phyloP scores from a whole-genome alignment of 2,888 invertebrate species.

The Cataglyphis livida region DNA sequence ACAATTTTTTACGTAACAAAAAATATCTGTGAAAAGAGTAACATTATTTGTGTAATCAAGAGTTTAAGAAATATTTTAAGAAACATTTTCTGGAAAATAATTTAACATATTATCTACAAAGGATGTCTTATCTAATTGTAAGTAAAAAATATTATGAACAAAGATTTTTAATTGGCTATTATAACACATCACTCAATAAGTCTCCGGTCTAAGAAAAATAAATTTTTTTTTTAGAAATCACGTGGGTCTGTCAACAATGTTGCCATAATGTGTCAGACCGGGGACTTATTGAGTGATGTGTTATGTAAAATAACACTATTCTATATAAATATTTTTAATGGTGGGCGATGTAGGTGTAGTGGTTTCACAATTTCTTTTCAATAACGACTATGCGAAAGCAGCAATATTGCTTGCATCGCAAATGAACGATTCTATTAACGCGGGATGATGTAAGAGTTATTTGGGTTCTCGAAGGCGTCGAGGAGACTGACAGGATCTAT shows the following conservation, averaged over 20 bases:
- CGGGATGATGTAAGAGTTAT: constrained; percentile 35
- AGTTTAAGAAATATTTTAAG: background rate
- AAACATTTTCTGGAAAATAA: background rate
- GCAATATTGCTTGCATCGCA: background rate
- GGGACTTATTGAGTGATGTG: too few species aligned
- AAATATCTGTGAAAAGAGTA: background rate
- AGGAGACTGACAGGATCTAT: constrained; percentile 39
- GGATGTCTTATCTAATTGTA: background rate
- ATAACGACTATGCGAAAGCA: constrained; percentile 28
- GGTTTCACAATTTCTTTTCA: constrained; percentile 21
- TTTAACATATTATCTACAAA: background rate
- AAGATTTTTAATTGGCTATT: background rate
- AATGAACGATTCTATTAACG: constrained; percentile 48
- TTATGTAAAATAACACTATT: background rate
- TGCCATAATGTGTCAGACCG: too few species aligned
- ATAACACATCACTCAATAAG: too few species aligned
- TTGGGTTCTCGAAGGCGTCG: constrained; percentile 28
- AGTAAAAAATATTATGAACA: background rate
- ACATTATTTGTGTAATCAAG: background rate
- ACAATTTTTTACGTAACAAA: background rate
- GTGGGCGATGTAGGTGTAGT: background rate
- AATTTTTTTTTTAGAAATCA: too few species aligned
- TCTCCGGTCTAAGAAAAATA: too few species aligned
- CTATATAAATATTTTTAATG: background rate
- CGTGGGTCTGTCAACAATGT: too few species aligned